These are phyloP conservation scores for Brassicogethes aeneus DNA, from an alignment of 2,888 invertebrate species.

Conservation along the genomic window DNA sequence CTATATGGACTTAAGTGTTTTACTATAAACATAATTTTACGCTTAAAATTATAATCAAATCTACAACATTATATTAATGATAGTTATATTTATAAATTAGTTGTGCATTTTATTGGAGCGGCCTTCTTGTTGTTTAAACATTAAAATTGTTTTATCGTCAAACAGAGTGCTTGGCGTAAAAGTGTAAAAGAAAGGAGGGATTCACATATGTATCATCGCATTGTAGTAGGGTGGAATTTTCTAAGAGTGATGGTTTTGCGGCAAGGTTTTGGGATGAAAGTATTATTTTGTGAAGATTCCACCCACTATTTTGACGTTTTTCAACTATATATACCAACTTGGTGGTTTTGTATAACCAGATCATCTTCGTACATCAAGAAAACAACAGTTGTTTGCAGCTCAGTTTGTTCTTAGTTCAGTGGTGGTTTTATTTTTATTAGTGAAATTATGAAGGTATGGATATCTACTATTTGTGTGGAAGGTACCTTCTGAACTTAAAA, in stretches of 20 bases:
- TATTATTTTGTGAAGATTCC: slow-evolving; percentile 31
- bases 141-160: no score
- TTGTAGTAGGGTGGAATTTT: slow-evolving; percentile 23
- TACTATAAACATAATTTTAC: no score
- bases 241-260: slow-evolving; percentile 24
- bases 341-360: slow-evolving; percentile 26
- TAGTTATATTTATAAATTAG: no score
- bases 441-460: slow-evolving; percentile 19
- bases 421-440: slow-evolving; percentile 9
- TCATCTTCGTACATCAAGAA: slow-evolving; percentile 24
- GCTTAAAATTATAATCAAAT: no score
- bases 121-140: no score
- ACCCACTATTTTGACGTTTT: slow-evolving; percentile 30
- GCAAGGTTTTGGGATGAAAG: slow-evolving; percentile 37
- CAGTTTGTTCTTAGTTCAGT: slow-evolving; percentile 4
- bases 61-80: no score
- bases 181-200: slow-evolving; percentile 9
- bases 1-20: no score
- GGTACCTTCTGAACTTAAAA: no score
- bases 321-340: slow-evolving; percentile 31
- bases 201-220: slow-evolving; percentile 4
- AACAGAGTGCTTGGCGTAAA: no score
- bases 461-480: no score
- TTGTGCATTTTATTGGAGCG: no score
- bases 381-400: no score